Conservation (phyloP, 2,113 vertebrate genomes). For the Pluvialis apricaria region DNA sequence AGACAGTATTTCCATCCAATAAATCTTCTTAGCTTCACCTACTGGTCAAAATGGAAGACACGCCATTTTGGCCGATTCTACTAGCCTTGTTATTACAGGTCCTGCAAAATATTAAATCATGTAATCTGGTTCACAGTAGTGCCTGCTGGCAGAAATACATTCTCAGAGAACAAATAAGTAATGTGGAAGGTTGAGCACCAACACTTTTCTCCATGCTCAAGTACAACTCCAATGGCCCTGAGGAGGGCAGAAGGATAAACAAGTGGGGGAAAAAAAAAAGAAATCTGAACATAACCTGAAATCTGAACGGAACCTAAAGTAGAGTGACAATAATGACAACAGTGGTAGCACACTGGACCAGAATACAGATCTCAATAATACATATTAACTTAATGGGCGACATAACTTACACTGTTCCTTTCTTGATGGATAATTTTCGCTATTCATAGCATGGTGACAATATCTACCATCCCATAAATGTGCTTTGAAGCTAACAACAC, state of each 20-base stretch:
- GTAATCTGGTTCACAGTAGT: neutral
- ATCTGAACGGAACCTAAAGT: neutral
- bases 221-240: neutral
- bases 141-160: neutral
- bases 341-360: neutral
- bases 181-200: neutral
- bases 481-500: neutral
- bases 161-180: neutral
- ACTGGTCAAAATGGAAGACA: neutral
- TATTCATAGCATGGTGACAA: neutral
- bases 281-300: neutral
- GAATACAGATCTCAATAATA: neutral
- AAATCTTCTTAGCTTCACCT: neutral
- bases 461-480: neutral
- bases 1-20: neutral
- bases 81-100: neutral
- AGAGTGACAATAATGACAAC: neutral
- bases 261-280: neutral
- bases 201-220: neutral
- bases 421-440: neutral
- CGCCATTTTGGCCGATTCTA: neutral
- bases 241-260: neutral
- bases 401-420: fast-evolving
- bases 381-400: neutral
- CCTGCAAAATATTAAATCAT: neutral